A percentile compares a stretch with the other conserved stretches of the same genome.
Conservation (phyloP, 2,888 invertebrate genomes). For the Drosophila merina region DNA sequence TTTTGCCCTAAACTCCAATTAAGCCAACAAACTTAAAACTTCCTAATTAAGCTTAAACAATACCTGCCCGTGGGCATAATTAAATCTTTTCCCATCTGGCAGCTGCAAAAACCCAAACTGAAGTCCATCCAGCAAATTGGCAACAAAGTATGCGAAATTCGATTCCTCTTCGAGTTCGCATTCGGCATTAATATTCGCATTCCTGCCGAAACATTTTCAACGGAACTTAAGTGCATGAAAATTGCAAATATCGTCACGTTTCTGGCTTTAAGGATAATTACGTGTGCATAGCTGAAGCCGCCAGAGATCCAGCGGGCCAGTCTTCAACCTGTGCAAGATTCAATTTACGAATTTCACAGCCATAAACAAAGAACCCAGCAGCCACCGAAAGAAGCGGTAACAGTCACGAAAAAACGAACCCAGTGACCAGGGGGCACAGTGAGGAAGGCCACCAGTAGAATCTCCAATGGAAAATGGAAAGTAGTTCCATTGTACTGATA, state of each 20-base stretch:
- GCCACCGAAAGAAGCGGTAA: conserved; percentile 19
- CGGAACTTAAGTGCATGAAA: conserved; percentile 57
- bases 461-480: conserved; percentile 41
- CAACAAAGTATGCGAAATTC: conserved; percentile 19
- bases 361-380: conserved; percentile 47
- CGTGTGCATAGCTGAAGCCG: conserved; percentile 50
- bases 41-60: neutral
- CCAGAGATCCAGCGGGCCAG: conserved; percentile 14
- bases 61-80: conserved; percentile 11
- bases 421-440: conserved; percentile 3
- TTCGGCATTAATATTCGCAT: conserved; percentile 65
- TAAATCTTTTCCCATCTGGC: conserved; percentile 21
- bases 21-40: neutral
- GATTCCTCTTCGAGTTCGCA: conserved; percentile 28
- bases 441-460: neutral
- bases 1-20: neutral
- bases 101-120: neutral
- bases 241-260: conserved; percentile 72
- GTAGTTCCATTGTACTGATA: conserved; percentile 26
- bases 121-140: conserved; percentile 20
- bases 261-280: conserved; percentile 70
- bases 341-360: conserved; percentile 58
- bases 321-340: conserved; percentile 41
- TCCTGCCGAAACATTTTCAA: conserved; percentile 48
- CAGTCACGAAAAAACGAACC: conserved; percentile 42